Evolutionary conservation across 2,113 vertebrate species (phyloP), one percentile per base, ranked within the genome.

Genomic region (Pristiophorus japonicus): DNA sequence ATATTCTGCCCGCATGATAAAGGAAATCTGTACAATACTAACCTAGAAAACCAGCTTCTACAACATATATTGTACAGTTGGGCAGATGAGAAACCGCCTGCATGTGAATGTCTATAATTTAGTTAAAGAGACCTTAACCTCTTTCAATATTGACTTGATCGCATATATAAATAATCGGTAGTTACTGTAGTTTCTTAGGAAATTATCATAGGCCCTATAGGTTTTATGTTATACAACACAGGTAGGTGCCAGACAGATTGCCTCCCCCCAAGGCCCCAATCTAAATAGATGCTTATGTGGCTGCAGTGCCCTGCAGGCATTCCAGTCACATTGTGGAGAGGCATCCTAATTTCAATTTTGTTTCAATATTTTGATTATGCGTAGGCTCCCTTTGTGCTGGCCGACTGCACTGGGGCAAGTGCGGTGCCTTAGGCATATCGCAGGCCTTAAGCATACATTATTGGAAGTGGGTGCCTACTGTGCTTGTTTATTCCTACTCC

Each of bases 21-120:
- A 94, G 12, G 24, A 94, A 67, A 30, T 51, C n/a, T 30, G 66
- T 67, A 30, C 63, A 70, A 70, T 59, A 67, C 73, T 95, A 97
- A 97, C 96, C 96, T 96, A 97, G 96, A 97, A 97, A 97, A 96
- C 96, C 96, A 93, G 96, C 96, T 63, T 97, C 96, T 12, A 97
- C 97, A 12, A 97, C 96, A 92, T 96, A 96, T 59, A 97, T 96
- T 96, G 96, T 96, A 94, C 96, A 96, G 3, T 96, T 96, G 75
- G 96, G 97, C 73, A 97, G 96, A 94, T 96, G 96, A 94, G 97
- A 97, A 8, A 96, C 95, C 59, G 95, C 96, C 81, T 95, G 88
- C 96, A 96, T 96, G n/a, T 96, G 96, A 96, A 97, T 88, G 96
- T 97, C 97, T 97, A 96, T 42, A 16, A 18, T 73, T 94, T 94